These are phyloP conservation scores for Andrena dorsata DNA, from an alignment of 2,888 invertebrate genomes.

Conservation along the genomic window DNA sequence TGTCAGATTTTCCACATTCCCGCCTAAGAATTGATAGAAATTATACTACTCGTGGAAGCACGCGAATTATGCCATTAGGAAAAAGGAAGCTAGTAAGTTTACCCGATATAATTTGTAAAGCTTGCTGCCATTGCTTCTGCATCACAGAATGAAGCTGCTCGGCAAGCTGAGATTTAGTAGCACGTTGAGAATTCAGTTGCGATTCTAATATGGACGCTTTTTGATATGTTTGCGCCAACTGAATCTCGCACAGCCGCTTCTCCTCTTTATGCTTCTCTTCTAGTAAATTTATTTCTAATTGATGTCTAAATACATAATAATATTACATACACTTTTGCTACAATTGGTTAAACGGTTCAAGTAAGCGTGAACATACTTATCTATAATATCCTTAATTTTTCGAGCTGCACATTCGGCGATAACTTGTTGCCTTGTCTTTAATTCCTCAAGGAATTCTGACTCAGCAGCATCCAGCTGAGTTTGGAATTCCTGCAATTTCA, in stretches of 20 bases:
- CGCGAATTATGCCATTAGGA: neutral
- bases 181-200: slow-evolving; percentile 85
- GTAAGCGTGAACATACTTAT: slow-evolving; percentile 85
- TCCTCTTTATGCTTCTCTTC: slow-evolving; percentile 93
- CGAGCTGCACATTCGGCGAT: slow-evolving; percentile 90
- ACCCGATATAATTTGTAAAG: slow-evolving; percentile 89
- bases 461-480: slow-evolving; percentile 90
- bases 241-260: slow-evolving; percentile 90
- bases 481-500: slow-evolving; percentile 92
- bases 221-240: slow-evolving; percentile 89
- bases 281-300: slow-evolving; percentile 90
- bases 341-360: neutral
- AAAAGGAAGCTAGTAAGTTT: slow-evolving; percentile 14
- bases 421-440: slow-evolving; percentile 88
- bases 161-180: slow-evolving; percentile 89
- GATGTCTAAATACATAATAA: slow-evolving; percentile 86
- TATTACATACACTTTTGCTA: neutral
- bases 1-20: slow-evolving; percentile 76
- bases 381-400: slow-evolving; percentile 90
- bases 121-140: slow-evolving; percentile 93
- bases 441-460: slow-evolving; percentile 88
- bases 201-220: slow-evolving; percentile 89
- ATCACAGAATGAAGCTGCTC: slow-evolving; percentile 91
- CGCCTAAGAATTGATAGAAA: slow-evolving; percentile 69
- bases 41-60: neutral